Evolutionary conservation across 2,888 invertebrate species (phyloP), one percentile per base, ranked within the genome.

Genomic region (Marronus borbonicus): DNA sequence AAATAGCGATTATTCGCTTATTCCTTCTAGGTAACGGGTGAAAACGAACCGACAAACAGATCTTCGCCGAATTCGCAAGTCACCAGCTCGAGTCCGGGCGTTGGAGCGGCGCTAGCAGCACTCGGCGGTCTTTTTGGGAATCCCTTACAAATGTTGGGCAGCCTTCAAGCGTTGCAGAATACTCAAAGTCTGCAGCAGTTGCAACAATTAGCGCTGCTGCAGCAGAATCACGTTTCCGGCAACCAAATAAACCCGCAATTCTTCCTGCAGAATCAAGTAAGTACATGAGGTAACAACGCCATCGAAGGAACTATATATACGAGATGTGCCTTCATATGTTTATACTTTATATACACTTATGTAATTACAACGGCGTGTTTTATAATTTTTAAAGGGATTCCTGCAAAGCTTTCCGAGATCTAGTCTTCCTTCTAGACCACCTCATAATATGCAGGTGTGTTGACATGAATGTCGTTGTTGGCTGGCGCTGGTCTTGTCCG

Each of bases 221-320:
- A 91, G 82, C 92, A 92, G 76, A 89, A 89, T 76, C 87, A 90
- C 77, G 88, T 89, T 49, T 87, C 88, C 44, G 88, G 85, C 83
- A 87, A 87, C 78, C 86, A 87, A 78, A 84, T 87, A 70, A 88
- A 87, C 80, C 91, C 94, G 28, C 95, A 94, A 86, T 94, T 94
- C 86, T 92, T 95, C 87, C 88, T 95, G 76, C 95, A 95, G 87
- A 95, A 94, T 88, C 94, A 93, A 91, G 93, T 93, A 86, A 85
- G 86, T 83, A 55, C 2, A 24, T 17, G 17, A 0, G 10, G 2
- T 44, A 44, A 8, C 8, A 44, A 12, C 12, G 2, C 12, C 12
- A 44, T 60, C 10, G 17, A 17, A 17, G 1, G n/a, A 36, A 20
- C n/a, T 36, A 3, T 31, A n/a, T 66, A 3, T 65, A 39, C 24